Percentiles rank a stretch among this genome's conserved stretches.
Conservation (phyloP, 1,140 invertebrate genomes). For the Drosophila melanica region DNA sequence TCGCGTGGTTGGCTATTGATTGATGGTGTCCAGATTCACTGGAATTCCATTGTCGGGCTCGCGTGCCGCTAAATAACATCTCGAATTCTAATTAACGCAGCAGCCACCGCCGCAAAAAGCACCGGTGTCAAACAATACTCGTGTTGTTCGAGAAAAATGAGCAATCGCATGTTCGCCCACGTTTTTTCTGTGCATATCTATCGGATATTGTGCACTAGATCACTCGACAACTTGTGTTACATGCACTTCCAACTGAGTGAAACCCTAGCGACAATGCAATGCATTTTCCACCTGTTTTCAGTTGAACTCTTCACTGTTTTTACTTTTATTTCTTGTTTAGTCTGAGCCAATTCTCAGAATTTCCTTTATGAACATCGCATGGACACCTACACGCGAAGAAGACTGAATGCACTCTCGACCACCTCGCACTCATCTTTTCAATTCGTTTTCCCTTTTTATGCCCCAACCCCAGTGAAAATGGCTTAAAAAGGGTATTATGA, state of each 20-base stretch:
- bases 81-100: slow-evolving; percentile 47
- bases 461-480: no score
- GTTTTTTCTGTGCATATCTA: not conserved
- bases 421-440: slow-evolving; percentile 39
- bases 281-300: slow-evolving; percentile 27
- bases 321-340: not conserved
- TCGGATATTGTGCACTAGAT: slow-evolving; percentile 17
- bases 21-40: slow-evolving; percentile 27
- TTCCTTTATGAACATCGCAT: slow-evolving; percentile 13
- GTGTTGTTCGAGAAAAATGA: not conserved
- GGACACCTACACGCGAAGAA: not conserved
- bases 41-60: not conserved
- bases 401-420: not conserved
- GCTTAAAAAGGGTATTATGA: not conserved
- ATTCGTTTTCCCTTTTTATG: slow-evolving; percentile 20
- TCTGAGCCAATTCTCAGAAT: not conserved
- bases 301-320: slow-evolving; percentile 1
- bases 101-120: not conserved
- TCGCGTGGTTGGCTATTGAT: slow-evolving; percentile 15
- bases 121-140: not conserved
- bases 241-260: slow-evolving; percentile 8
- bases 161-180: not conserved
- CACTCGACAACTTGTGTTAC: slow-evolving; percentile 32
- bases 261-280: not conserved
- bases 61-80: slow-evolving; percentile 5